These are phyloP conservation scores for Macropus fuliginosus DNA, from an alignment of 2,797 vertebrate genomes.

Conservation along the genomic window DNA sequence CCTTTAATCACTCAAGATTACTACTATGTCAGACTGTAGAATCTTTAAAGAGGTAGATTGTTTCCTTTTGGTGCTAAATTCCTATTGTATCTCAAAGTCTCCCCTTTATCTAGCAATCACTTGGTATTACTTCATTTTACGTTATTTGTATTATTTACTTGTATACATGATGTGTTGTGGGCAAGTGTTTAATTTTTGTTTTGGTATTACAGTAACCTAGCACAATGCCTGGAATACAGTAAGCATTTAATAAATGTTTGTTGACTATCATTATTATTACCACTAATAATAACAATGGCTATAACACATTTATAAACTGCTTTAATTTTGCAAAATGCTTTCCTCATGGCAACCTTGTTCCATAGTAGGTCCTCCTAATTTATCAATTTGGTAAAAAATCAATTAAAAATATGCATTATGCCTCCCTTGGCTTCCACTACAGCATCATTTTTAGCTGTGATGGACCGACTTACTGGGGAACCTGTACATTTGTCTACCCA, in stretches of 20 bases:
- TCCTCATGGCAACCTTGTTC: background rate
- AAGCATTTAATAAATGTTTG: background rate
- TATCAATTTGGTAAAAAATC: background rate
- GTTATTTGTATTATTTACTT: background rate
- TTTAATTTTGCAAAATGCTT: background rate
- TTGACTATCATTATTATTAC: background rate
- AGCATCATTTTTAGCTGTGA: background rate
- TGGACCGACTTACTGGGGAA: background rate
- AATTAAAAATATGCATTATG: background rate
- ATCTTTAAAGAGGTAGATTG: background rate
- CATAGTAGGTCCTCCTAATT: background rate
- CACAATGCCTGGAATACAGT: background rate
- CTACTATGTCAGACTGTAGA: background rate
- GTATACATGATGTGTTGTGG: background rate
- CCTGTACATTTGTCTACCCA: background rate
- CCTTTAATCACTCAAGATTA: background rate
- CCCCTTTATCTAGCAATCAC: background rate
- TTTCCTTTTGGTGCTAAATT: background rate
- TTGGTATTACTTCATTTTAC: background rate
- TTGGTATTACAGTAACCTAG: background rate
- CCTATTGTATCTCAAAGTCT: background rate
- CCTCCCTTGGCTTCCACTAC: background rate
- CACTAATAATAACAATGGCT: background rate
- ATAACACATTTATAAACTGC: background rate
- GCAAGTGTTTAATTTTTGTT: background rate